Evolutionary conservation across 2,113 vertebrate species (phyloP), one percentile per base, ranked within the genome.

Genomic region (Melanocharis versteri): DNA sequence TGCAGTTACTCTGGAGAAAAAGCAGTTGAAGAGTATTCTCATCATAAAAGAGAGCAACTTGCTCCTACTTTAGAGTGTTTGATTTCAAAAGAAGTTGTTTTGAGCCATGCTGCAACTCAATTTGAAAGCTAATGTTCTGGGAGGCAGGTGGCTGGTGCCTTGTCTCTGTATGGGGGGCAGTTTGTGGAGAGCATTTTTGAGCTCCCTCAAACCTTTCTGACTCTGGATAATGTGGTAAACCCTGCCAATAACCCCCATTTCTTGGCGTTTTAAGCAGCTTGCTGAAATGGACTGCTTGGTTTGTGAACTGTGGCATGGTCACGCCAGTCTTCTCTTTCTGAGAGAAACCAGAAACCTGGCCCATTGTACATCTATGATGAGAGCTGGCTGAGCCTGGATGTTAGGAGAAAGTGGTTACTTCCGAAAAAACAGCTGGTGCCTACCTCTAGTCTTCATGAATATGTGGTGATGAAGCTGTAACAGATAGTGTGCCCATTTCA

Each of bases 401-500:
- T 80, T 45, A 69, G 50, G n/a, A 90, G 24, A 33, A 39, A 57
- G 62, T 53, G 9, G 18, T 26, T 90, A 44, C 20, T 72, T 79
- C 19, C 14, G 42, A 62, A 69, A 72, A 93, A 65, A 57, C 17
- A 69, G 8, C 50, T 35, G 15, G 14, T 0, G 1, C 7, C 6
- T 70, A 31, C 27, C 64, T 77, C 6, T 7, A 15, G 9, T 61
- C 13, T 86, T 42, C n/a, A 21, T 2, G 7, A 64, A 42, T 28
- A 14, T 0, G 1, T 35, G 60, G 33, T 89, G 28, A 26, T 51
- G 39, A 75, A 69, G 26, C 35, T 35, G 33, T 57, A 78, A 31
- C 27, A 71, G 17, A 22, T 2, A 70, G 11, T 3, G 1, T 37
- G 26, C 23, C 31, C 1, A 4, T 83, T 89, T 62, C 1, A 0